Conservation (phyloP, 2,888 invertebrate genomes). For the Hoplodrina ambigua region DNA sequence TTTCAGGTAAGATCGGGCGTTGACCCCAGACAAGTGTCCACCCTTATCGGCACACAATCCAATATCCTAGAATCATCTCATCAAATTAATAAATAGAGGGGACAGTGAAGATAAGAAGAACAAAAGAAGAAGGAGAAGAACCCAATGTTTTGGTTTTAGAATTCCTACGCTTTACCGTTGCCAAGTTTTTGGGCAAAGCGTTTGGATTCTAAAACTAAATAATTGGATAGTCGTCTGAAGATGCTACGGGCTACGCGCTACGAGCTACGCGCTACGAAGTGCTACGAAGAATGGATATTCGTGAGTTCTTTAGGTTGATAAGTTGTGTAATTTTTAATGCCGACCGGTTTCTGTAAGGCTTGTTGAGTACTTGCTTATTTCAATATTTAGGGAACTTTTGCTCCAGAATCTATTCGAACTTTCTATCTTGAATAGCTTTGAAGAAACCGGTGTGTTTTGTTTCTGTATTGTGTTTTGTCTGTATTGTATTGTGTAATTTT, state of each 20-base stretch:
- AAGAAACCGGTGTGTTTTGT: neutral
- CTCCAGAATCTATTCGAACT: too few relatives aligned
- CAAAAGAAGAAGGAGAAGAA: constrained; percentile 9
- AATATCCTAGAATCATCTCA: constrained; percentile 26
- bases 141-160: constrained; percentile 94
- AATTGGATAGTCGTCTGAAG: constrained; percentile 69
- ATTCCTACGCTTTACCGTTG: constrained; percentile 99
- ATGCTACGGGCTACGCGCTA: constrained; percentile 62
- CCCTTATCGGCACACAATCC: constrained; percentile 4
- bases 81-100: neutral
- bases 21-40: constrained; percentile 1
- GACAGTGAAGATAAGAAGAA: neutral
- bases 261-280: constrained; percentile 23
- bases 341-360: neutral
- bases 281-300: constrained; percentile 16
- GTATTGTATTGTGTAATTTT: too few relatives aligned
- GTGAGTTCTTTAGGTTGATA: constrained; percentile 13
- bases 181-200: constrained; percentile 95
- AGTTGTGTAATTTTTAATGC: neutral
- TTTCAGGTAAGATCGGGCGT: constrained; percentile 53
- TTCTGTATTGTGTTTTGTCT: too few relatives aligned
- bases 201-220: constrained; percentile 98
- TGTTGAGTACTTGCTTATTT: too few relatives aligned
- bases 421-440: too few relatives aligned
- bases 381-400: too few relatives aligned